Conservation (phyloP, 2,888 invertebrate species). For the Peribatodes rhomboidaria region DNA sequence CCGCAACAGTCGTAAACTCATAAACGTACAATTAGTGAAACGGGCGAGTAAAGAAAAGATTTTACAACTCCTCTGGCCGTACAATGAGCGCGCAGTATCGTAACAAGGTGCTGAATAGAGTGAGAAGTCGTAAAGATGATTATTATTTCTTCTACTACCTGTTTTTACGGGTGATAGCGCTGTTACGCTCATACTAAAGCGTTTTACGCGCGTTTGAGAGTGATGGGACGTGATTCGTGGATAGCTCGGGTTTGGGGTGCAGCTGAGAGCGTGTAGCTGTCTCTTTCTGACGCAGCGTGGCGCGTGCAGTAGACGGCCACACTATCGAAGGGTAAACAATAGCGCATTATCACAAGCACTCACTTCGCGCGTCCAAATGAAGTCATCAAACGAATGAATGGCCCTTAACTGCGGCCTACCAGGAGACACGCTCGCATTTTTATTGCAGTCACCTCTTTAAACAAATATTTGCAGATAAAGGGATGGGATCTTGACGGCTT, state of each 20-base stretch:
- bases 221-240: slow-evolving; percentile 68
- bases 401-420: slow-evolving; percentile 75
- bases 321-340: slow-evolving; percentile 87
- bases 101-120: slow-evolving; percentile 88
- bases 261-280: slow-evolving; percentile 64
- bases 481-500: slow-evolving; percentile 53
- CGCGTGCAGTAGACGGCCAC: slow-evolving; percentile 82
- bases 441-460: slow-evolving; percentile 81
- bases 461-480: slow-evolving; percentile 77
- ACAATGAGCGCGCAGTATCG: slow-evolving; percentile 86
- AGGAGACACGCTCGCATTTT: slow-evolving; percentile 81
- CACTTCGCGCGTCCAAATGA: slow-evolving; percentile 83
- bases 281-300: slow-evolving; percentile 76
- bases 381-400: slow-evolving; percentile 86
- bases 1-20: slow-evolving; percentile 85
- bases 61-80: slow-evolving; percentile 84
- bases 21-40: slow-evolving; percentile 87
- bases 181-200: slow-evolving; percentile 68
- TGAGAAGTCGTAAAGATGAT: slow-evolving; percentile 88
- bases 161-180: slow-evolving; percentile 82
- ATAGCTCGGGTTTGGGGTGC: slow-evolving; percentile 65
- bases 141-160: slow-evolving; percentile 88
- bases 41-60: slow-evolving; percentile 86
- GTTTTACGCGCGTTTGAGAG: slow-evolving; percentile 61
- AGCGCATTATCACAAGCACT: slow-evolving; percentile 85